Percentiles rank a stretch among this genome's conserved stretches.
phyloP scores from a whole-genome alignment of 2,888 invertebrate species.

The Gerosis bhagava region DNA sequence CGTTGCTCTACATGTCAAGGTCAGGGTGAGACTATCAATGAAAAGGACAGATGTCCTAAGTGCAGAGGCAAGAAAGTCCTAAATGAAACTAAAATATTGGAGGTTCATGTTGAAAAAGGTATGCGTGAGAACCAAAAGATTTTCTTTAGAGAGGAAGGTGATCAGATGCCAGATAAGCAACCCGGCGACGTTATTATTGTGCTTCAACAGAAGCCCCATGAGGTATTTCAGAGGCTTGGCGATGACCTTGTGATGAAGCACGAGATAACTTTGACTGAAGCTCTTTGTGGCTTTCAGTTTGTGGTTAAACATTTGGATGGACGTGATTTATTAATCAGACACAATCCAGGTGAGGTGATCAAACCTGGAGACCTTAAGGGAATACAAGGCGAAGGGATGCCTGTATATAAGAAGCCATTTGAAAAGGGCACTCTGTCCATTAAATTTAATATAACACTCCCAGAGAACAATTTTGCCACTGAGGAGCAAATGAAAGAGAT shows the following conservation, averaged over 20 bases:
- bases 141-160: conserved; percentile 93
- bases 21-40: conserved; percentile 88
- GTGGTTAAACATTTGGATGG: conserved; percentile 95
- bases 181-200: conserved; percentile 96
- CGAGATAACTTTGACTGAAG: conserved; percentile 91
- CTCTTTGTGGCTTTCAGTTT: conserved; percentile 94
- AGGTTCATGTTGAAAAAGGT: conserved; percentile 94
- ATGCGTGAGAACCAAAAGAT: conserved; percentile 94
- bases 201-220: conserved; percentile 91
- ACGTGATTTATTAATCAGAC: conserved; percentile 89
- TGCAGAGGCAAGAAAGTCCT: conserved; percentile 94
- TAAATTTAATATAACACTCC: conserved; percentile 93
- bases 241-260: conserved; percentile 89
- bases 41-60: conserved; percentile 90
- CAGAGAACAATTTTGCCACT: conserved; percentile 89
- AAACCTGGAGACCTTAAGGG: conserved; percentile 91
- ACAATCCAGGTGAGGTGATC: conserved; percentile 91
- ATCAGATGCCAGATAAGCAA: conserved; percentile 93
- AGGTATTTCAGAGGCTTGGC: conserved; percentile 89
- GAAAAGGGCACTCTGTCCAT: conserved; percentile 94
- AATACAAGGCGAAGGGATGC: conserved; percentile 95
- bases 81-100: conserved; percentile 91
- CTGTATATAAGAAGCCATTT: conserved; percentile 91
- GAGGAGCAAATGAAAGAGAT: conserved; percentile 85
- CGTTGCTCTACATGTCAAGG: conserved; percentile 85